Evolutionary conservation across 1,140 invertebrate genomes (phyloP).

Genomic region (Hyles vespertilio): DNA sequence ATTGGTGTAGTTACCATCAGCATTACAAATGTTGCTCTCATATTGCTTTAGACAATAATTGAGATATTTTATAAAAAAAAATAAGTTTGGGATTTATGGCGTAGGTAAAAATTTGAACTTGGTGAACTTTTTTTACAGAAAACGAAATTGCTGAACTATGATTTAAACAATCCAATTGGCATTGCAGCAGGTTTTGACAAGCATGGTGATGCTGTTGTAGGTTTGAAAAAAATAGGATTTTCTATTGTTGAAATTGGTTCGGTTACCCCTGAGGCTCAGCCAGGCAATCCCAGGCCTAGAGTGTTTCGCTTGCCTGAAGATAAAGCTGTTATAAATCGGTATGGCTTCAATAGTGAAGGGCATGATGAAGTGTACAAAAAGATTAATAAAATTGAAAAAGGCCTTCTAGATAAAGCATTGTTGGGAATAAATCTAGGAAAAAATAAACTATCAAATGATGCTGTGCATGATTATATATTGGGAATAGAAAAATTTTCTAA

Average conservation of each 20-base stretch:
- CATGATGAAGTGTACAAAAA: constrained; percentile 84
- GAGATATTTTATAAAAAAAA: too few relatives aligned
- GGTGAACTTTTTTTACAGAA: constrained; percentile 67
- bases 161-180: constrained; percentile 93
- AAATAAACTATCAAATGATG: constrained; percentile 90
- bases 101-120: neutral
- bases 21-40: too few relatives aligned
- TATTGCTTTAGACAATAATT: too few relatives aligned
- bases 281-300: constrained; percentile 93
- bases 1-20: neutral
- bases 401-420: constrained; percentile 76
- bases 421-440: constrained; percentile 97
- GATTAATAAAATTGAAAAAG: constrained; percentile 76
- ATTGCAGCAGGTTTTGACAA: constrained; percentile 99
- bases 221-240: constrained; percentile 91
- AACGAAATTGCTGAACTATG: constrained; percentile 81
- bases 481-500: constrained; percentile 86
- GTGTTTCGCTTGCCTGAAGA: constrained; percentile 93
- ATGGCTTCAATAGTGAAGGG: constrained; percentile 96
- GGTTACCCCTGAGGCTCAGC: constrained; percentile 94
- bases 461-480: constrained; percentile 87
- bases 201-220: constrained; percentile 92
- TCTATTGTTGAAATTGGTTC: constrained; percentile 98
- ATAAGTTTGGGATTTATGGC: too few relatives aligned
- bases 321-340: constrained; percentile 95